Percentiles rank a stretch among this genome's conserved stretches.
Conservation (phyloP, 2,113 vertebrate genomes). For the Atractosteus spatula region DNA sequence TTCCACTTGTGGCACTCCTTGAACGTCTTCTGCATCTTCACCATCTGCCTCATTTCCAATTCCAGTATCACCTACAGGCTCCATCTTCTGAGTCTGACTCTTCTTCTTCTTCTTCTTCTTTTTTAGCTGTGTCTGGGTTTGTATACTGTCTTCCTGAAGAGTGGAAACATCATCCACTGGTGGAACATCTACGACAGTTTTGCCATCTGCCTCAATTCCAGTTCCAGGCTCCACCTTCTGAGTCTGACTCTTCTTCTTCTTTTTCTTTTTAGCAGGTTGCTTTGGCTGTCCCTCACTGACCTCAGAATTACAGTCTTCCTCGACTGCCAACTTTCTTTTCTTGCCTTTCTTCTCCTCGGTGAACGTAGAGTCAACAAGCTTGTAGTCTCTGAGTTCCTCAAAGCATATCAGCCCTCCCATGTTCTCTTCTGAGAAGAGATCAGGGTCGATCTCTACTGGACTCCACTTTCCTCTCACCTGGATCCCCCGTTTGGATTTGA, state of each 20-base stretch:
- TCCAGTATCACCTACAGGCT: too few species aligned
- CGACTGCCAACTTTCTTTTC: constrained; percentile 64
- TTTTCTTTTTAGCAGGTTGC: constrained; percentile 10
- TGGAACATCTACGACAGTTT: too few species aligned
- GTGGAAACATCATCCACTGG: constrained; percentile 10
- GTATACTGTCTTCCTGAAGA: too few species aligned
- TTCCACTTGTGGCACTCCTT: constrained; percentile 8
- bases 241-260: not conserved
- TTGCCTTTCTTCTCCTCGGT: constrained; percentile 46
- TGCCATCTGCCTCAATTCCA: too few species aligned
- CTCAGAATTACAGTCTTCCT: constrained; percentile 16
- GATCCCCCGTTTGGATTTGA: constrained; percentile 65
- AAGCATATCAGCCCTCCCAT: constrained; percentile 83
- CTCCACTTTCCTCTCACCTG: constrained; percentile 81
- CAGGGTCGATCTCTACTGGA: constrained; percentile 76
- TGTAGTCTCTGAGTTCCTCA: constrained; percentile 87
- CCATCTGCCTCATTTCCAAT: too few species aligned
- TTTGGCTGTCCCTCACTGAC: constrained; percentile 5
- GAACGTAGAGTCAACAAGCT: constrained; percentile 65
- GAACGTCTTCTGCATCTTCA: too few species aligned
- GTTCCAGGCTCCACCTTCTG: not conserved
- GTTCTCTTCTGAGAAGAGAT: constrained; percentile 77
- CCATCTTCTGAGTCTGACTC: not conserved
- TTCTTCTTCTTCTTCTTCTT: constrained; percentile 17
- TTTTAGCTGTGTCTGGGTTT: constrained; percentile 62